phyloP scores from a whole-genome alignment of 2,113 vertebrate genomes.

The Leuciscus idus region DNA sequence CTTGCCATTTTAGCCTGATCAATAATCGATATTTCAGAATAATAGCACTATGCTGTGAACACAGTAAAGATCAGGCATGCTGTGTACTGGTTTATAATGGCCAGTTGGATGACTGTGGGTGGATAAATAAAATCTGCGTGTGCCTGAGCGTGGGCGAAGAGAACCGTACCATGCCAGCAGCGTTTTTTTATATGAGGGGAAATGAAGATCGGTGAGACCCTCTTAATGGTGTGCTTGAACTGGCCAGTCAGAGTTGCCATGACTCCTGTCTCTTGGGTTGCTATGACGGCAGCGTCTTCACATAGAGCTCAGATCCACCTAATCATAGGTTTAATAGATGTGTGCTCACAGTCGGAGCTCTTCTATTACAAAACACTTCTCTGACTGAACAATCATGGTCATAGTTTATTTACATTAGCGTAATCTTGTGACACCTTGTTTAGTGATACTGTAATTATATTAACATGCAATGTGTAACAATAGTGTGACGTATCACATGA shows the following conservation, averaged over 20 bases:
- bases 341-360: constrained; percentile 17
- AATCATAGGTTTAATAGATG: constrained; percentile 43
- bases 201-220: constrained; percentile 61
- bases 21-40: not conserved
- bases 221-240: constrained; percentile 41
- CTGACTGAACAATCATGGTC: not conserved
- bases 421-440: not conserved
- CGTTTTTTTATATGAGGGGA: constrained; percentile 39
- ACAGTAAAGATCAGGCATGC: constrained; percentile 12
- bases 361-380: constrained; percentile 44
- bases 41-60: not conserved
- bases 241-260: constrained; percentile 59
- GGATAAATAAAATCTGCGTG: constrained; percentile 38
- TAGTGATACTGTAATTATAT: not conserved
- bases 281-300: constrained; percentile 57
- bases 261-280: constrained; percentile 58
- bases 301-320: constrained; percentile 45
- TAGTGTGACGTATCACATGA: too few species aligned
- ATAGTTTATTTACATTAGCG: not conserved
- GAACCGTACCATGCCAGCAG: constrained; percentile 3
- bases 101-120: constrained; percentile 35
- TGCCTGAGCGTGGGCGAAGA: constrained; percentile 18
- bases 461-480: too few species aligned
- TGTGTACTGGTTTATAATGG: constrained; percentile 14
- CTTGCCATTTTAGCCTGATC: constrained; percentile 9